Conservation (phyloP, 2,113 vertebrate genomes). For the Brachirus orientalis region DNA sequence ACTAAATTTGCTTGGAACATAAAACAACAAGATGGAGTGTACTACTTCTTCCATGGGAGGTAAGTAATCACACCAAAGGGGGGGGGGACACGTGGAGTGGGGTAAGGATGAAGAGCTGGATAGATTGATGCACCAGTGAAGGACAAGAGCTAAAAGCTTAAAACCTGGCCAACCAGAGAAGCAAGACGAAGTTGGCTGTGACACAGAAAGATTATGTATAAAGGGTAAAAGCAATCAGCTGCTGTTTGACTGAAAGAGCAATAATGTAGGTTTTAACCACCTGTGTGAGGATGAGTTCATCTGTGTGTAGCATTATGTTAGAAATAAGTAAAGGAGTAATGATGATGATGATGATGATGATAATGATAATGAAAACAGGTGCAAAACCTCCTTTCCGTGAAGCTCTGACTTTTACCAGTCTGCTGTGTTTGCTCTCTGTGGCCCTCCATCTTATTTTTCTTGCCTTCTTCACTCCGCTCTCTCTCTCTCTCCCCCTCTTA, state of each 20-base stretch:
- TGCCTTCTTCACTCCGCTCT: slow-evolving; percentile 24
- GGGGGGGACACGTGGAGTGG: too few species aligned
- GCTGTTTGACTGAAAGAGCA: slow-evolving; percentile 28
- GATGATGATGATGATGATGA: slow-evolving; percentile 49
- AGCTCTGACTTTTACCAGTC: slow-evolving; percentile 32
- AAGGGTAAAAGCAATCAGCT: slow-evolving; percentile 24
- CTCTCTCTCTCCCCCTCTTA: slow-evolving; percentile 15
- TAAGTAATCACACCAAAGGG: slow-evolving; percentile 61
- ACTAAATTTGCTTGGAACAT: slow-evolving; percentile 75
- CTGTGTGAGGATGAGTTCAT: slow-evolving; percentile 31
- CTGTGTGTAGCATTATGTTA: slow-evolving; percentile 9
- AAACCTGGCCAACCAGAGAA: slow-evolving; percentile 20
- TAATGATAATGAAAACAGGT: slow-evolving; percentile 40
- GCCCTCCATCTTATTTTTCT: slow-evolving; percentile 62
- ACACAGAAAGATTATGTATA: slow-evolving; percentile 13
- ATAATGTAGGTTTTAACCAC: slow-evolving; percentile 25
- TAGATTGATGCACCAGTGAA: slow-evolving; percentile 52
- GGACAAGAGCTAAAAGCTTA: slow-evolving; percentile 46
- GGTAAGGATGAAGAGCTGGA: slow-evolving; percentile 2
- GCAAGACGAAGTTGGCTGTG: slow-evolving; percentile 46
- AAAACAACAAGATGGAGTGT: slow-evolving; percentile 76
- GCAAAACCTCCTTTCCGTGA: slow-evolving; percentile 35
- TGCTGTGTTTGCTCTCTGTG: slow-evolving; percentile 36
- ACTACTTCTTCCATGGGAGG: slow-evolving; percentile 67
- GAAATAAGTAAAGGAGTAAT: slow-evolving; percentile 26